Conservation (phyloP, 2,113 vertebrate genomes). For the Gymnobelideus leadbeateri region DNA sequence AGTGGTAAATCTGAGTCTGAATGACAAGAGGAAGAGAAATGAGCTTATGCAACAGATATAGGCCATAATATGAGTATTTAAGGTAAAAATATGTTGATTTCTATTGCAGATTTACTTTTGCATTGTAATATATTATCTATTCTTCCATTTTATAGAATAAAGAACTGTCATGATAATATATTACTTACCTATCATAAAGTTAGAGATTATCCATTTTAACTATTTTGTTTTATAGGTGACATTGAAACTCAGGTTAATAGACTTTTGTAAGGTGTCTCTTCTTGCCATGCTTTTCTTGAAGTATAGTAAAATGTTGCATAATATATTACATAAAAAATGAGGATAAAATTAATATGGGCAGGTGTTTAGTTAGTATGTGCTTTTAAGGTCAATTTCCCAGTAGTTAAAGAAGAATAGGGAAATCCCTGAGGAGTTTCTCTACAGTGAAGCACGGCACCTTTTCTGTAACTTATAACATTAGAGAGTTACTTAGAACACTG, state of each 20-base stretch:
- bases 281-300: neutral
- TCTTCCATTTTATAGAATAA: neutral
- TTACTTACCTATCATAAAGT: neutral
- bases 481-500: neutral
- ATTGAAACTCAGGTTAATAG: too few relatives aligned
- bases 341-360: neutral
- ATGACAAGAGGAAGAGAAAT: neutral
- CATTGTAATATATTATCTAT: neutral
- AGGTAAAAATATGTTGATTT: neutral
- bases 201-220: too few relatives aligned
- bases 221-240: too few relatives aligned
- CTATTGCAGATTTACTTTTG: neutral
- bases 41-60: slow-evolving; percentile 11
- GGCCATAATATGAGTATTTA: neutral
- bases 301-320: neutral
- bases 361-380: neutral
- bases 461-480: neutral
- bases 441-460: neutral
- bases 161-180: slow-evolving; percentile 16
- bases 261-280: neutral
- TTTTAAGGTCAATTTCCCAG: slow-evolving; percentile 23
- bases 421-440: neutral
- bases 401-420: neutral
- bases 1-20: neutral
- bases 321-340: neutral